Evolutionary conservation across 1,140 invertebrate species (phyloP), one percentile per base, ranked within the genome.

Genomic region (Apolygus lucorum): DNA sequence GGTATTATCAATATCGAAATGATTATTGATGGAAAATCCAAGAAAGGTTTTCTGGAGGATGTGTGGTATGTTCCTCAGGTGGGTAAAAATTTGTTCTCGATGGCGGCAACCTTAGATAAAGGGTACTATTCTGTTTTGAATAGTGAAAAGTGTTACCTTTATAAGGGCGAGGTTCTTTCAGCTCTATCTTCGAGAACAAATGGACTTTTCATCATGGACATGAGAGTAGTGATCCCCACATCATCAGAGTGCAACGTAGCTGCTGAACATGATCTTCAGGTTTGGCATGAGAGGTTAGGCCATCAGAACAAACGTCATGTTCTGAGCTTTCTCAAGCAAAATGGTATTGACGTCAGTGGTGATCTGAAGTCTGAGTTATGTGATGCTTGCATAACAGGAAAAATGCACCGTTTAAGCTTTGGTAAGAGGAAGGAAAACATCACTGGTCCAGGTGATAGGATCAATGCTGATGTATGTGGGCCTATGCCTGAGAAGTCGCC

Each of bases 391-490:
- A 63, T 29, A 2, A n/a, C 2, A 34, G 2, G 59, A 69, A 28
- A 42, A 21, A 8, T 49, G 34, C 34, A 49, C 17, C 17, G 34
- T 49, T 49, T 49, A 17, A 49, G 34, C 34, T 49, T 49, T 49
- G 34, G 34, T 11, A 17, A 8, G 34, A 8, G 17, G 34, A 49
- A 49, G 34, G 17, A 49, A 17, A 49, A 49, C 34, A 49, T 49
- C 34, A 49, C 34, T 11, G 17, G 34, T 11, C 34, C 34, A 11
- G 34, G 34, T 49, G 34, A 49, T 17, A 11, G 34, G 34, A 67
- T 74, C 34, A 70, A 74, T 67, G 64, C 69, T 24, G 76, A 78
- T 70, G 64, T 78, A 2, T 72, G 72, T 68, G 76, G 76, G 2
- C 71, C 74, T 22, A 76, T 78, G 72, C 25, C 52, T 11, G 59